A percentile compares a stretch with the other conserved stretches of the same genome.
These are phyloP conservation scores for Megaceryle torquata DNA, from an alignment of 2,113 vertebrate genomes.

Conservation along the genomic window DNA sequence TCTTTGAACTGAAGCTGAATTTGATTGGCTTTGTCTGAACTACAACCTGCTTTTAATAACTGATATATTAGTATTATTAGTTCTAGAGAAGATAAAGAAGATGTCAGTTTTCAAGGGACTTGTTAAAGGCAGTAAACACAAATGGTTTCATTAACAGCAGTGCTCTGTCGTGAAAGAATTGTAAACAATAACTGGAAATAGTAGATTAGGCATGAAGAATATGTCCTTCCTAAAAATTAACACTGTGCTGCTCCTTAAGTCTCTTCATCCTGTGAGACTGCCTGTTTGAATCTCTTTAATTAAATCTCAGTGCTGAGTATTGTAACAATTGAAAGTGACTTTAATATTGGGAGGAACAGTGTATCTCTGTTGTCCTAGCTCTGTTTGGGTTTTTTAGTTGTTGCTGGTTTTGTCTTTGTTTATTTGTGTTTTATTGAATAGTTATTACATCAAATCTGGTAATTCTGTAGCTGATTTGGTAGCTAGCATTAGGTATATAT, in stretches of 20 bases:
- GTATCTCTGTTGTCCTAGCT: background rate
- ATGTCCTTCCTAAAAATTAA: background rate
- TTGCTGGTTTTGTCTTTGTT: no score
- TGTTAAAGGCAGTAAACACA: background rate
- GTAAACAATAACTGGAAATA: conserved; percentile 4
- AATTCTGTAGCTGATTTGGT: background rate
- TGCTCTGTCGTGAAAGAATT: background rate
- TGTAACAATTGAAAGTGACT: background rate
- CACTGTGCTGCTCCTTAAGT: background rate
- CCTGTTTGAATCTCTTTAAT: background rate
- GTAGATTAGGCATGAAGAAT: background rate
- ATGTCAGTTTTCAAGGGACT: background rate
- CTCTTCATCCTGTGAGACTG: background rate
- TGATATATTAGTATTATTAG: background rate
- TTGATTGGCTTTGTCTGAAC: background rate
- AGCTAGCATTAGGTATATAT: background rate
- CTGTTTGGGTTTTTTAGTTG: background rate
- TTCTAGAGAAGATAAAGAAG: background rate
- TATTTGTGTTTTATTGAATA: background rate
- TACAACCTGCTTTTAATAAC: background rate
- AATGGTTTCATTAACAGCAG: background rate
- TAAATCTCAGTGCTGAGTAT: background rate
- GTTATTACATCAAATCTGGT: background rate
- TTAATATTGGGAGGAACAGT: background rate
- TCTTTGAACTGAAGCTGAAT: background rate